Evolutionary conservation across 2,113 vertebrate genomes (phyloP).

Genomic region (Plecturocebus donacophilus): DNA sequence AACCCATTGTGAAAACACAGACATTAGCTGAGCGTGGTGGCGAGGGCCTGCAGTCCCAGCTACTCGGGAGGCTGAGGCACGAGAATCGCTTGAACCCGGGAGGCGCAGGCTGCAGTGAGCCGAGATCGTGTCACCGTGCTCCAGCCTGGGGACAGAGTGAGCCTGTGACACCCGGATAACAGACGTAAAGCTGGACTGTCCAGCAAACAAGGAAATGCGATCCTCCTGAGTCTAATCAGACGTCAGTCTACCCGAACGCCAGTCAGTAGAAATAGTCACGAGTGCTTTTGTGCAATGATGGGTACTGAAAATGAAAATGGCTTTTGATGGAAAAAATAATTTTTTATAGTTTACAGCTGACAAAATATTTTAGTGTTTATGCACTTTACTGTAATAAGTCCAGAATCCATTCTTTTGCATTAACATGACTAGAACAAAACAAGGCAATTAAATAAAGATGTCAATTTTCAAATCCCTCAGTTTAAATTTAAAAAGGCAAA

Average conservation of each 20-base stretch:
- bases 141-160: too few relatives aligned
- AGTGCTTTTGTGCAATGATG: neutral
- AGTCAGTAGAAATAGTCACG: neutral
- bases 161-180: neutral
- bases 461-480: neutral
- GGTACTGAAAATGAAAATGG: neutral
- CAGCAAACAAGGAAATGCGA: neutral
- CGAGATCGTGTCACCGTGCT: fast-evolving
- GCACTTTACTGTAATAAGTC: neutral
- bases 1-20: too few relatives aligned
- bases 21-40: too few relatives aligned
- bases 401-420: neutral
- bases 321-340: neutral
- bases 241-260: neutral
- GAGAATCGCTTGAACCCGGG: too few relatives aligned
- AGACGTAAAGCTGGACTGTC: neutral
- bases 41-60: too few relatives aligned
- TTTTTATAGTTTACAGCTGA: neutral
- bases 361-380: neutral
- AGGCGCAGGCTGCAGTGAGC: too few relatives aligned
- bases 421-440: neutral
- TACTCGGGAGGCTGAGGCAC: too few relatives aligned
- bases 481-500: slow-evolving; percentile 29
- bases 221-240: fast-evolving
- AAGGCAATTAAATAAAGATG: neutral